Conservation (phyloP, 1,140 invertebrate species). For the Micrasema longulum region DNA sequence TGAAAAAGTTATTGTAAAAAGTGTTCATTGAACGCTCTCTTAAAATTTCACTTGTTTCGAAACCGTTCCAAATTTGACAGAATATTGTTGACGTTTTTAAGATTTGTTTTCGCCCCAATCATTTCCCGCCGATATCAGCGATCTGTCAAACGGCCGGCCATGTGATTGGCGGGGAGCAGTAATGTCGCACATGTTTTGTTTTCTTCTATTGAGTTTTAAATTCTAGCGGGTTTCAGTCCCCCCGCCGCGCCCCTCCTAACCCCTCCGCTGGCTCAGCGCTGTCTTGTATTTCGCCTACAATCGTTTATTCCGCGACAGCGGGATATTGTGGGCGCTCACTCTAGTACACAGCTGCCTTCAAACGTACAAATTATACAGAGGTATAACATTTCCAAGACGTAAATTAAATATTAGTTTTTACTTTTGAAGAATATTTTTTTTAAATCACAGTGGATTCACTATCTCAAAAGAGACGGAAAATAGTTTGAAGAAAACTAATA, state of each 20-base stretch:
- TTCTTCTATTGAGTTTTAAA: slow-evolving; percentile 55
- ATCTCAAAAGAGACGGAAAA: no score
- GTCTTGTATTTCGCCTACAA: slow-evolving; percentile 43
- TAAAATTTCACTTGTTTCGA: not conserved
- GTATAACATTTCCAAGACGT: slow-evolving; percentile 24
- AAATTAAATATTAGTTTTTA: no score
- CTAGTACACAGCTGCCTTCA: slow-evolving; percentile 34
- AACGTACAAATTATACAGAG: slow-evolving; percentile 20
- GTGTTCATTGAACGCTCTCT: no score
- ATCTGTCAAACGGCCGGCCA: slow-evolving; percentile 51
- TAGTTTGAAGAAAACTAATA: no score
- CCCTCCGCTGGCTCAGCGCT: not conserved
- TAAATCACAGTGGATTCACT: no score
- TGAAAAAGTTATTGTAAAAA: no score
- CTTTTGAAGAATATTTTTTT: no score
- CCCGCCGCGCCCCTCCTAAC: slow-evolving; percentile 22
- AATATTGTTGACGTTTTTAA: slow-evolving; percentile 1
- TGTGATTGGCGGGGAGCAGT: slow-evolving; percentile 48
- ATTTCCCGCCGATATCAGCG: slow-evolving; percentile 45
- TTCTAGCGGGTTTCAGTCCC: slow-evolving; percentile 53
- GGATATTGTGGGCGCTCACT: slow-evolving; percentile 41
- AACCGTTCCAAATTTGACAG: slow-evolving; percentile 32
- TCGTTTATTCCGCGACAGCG: slow-evolving; percentile 44
- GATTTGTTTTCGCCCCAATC: slow-evolving; percentile 8
- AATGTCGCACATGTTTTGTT: slow-evolving; percentile 55